Conservation (phyloP, 2,888 invertebrate species). For the Eupithecia vulgata region DNA sequence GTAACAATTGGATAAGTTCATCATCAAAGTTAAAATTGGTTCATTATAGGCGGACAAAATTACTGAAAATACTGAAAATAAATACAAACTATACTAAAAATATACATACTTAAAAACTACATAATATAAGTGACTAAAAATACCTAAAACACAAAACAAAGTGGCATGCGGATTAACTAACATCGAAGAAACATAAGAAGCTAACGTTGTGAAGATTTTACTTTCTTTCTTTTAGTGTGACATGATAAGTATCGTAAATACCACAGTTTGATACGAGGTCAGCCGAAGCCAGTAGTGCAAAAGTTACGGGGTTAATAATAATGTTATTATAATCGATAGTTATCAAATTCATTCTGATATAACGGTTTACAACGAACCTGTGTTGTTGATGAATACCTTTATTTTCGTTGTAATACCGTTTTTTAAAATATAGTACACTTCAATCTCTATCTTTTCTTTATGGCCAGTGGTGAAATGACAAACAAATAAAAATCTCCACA, state of each 20-base stretch:
- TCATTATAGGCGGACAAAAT: not conserved
- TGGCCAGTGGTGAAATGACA: not conserved
- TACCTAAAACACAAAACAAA: not conserved
- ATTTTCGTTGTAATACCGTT: not conserved
- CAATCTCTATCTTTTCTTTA: not conserved
- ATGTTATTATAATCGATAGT: too few relatives aligned
- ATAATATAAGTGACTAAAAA: not conserved
- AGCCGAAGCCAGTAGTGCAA: not conserved
- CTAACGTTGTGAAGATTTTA: conserved; percentile 25
- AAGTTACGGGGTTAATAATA: not conserved
- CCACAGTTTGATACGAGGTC: not conserved
- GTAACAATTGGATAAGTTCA: not conserved
- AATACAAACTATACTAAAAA: not conserved
- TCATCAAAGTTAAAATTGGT: conserved; percentile 8
- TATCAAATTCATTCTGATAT: not conserved
- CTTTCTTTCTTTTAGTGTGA: not conserved
- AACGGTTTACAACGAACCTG: not conserved
- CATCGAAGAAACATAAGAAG: conserved; percentile 36
- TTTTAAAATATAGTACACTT: not conserved
- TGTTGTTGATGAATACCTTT: not conserved
- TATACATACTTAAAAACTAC: not conserved
- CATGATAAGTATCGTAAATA: not conserved
- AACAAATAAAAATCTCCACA: conserved; percentile 32
- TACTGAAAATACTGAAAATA: not conserved
- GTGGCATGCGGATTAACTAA: conserved; percentile 15